Conservation (phyloP, 2,797 vertebrate genomes). For the Argentina silus region DNA sequence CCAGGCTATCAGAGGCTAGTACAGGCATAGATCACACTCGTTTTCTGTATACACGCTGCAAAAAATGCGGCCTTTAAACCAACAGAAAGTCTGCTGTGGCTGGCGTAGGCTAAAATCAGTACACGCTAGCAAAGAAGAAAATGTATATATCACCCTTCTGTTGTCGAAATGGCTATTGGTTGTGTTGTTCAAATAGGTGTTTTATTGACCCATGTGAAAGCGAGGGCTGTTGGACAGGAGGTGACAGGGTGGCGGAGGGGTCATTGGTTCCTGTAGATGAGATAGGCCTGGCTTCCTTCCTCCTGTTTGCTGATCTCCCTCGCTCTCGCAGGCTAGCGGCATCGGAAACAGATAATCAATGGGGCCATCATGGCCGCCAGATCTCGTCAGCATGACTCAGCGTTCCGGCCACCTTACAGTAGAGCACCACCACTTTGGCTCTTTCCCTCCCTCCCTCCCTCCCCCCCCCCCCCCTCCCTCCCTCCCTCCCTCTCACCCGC, state of each 20-base stretch:
- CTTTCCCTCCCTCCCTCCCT: background rate
- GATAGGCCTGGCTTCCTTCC: background rate
- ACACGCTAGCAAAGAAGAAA: background rate
- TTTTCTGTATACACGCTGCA: too few relatives aligned
- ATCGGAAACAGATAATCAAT: slow-evolving; percentile 19
- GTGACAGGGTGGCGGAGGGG: background rate
- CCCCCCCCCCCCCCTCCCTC: background rate
- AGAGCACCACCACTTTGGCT: slow-evolving; percentile 1
- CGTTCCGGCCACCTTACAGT: background rate
- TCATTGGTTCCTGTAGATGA: background rate
- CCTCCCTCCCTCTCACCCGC: background rate
- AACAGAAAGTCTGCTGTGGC: background rate
- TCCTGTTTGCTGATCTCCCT: background rate
- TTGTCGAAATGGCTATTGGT: background rate
- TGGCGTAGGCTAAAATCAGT: background rate
- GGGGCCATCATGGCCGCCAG: slow-evolving; percentile 5
- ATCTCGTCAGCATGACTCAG: slow-evolving; percentile 9
- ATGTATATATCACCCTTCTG: background rate
- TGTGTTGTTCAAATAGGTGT: background rate
- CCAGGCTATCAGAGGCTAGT: too few relatives aligned
- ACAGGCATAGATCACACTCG: too few relatives aligned
- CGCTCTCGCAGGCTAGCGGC: background rate
- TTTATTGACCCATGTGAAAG: background rate
- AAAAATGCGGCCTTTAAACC: too few relatives aligned
- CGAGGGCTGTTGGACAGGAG: background rate